Evolutionary conservation across 2,888 invertebrate genomes (phyloP).

Genomic region (Lutraria lutraria): DNA sequence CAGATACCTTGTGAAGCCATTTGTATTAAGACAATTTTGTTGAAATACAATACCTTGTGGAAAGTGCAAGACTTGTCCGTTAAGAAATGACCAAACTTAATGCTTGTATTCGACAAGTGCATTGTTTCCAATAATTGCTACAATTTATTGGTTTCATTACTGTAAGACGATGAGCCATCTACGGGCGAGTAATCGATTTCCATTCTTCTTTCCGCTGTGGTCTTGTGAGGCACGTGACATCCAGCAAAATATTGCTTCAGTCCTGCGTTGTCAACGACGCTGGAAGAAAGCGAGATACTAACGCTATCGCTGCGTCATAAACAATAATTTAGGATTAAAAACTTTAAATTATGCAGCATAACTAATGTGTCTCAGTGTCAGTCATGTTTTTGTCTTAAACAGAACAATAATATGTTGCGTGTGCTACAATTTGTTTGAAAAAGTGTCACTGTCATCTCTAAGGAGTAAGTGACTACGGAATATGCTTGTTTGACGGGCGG

Average conservation of each 20-base stretch:
- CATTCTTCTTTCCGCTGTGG: neutral
- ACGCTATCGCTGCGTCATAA: neutral
- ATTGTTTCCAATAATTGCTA: neutral
- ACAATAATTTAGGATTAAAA: slow-evolving; percentile 23
- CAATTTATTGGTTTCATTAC: slow-evolving; percentile 16
- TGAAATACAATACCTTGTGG: too few relatives aligned
- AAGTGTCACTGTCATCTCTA: slow-evolving; percentile 9
- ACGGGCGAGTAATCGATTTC: neutral
- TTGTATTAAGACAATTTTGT: too few relatives aligned
- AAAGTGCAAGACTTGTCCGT: too few relatives aligned
- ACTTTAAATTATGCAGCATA: slow-evolving; percentile 2
- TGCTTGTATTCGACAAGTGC: neutral
- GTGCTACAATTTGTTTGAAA: slow-evolving; percentile 11
- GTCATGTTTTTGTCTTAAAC: neutral
- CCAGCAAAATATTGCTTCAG: neutral
- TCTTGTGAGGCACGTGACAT: neutral
- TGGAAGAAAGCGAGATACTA: neutral
- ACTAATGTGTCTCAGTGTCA: neutral
- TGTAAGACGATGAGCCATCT: neutral
- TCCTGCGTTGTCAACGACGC: neutral
- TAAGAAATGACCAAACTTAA: too few relatives aligned
- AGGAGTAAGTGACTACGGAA: neutral
- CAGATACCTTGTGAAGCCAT: too few relatives aligned
- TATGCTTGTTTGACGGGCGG: neutral
- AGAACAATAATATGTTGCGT: slow-evolving; percentile 24